Conservation (phyloP, 1,140 invertebrate genomes). For the Ceratosolen solmsi region DNA sequence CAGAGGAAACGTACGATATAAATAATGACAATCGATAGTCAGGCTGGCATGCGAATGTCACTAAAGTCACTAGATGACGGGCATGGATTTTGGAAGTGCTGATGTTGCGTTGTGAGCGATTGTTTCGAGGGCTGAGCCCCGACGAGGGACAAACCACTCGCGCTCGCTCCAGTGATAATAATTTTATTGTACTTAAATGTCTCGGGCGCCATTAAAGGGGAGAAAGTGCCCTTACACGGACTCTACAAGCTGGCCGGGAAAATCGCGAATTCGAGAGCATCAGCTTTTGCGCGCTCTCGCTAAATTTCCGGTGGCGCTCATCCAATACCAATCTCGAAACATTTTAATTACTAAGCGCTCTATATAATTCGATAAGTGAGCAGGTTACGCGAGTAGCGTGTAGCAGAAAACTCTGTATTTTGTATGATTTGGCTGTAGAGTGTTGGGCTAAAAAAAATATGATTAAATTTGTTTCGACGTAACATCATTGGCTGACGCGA, state of each 20-base stretch:
- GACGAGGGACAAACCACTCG: not conserved
- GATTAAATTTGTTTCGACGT: not conserved
- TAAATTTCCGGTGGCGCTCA: slow-evolving; percentile 49
- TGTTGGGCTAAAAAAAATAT: not conserved
- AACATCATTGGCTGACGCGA: not conserved
- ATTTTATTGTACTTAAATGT: not conserved
- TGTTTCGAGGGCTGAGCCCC: too few relatives aligned
- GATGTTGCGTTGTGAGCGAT: too few relatives aligned
- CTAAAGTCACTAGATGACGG: slow-evolving; percentile 61
- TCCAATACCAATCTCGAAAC: slow-evolving; percentile 12
- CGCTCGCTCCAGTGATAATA: too few relatives aligned
- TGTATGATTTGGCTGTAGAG: not conserved
- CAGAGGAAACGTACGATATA: slow-evolving; percentile 75
- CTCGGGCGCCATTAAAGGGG: too few relatives aligned
- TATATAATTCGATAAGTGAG: slow-evolving; percentile 44
- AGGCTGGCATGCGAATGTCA: slow-evolving; percentile 54
- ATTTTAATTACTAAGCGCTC: not conserved
- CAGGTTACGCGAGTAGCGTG: not conserved
- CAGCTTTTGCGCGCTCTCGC: slow-evolving; percentile 45
- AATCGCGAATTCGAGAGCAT: not conserved
- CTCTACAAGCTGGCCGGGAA: not conserved
- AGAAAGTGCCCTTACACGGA: too few relatives aligned
- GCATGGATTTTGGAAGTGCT: not conserved
- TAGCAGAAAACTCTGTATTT: not conserved
- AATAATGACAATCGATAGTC: slow-evolving; percentile 75